Percentiles rank a stretch among this genome's conserved stretches.
Conservation (phyloP, 2,888 invertebrate genomes). For the Papilio gigon region DNA sequence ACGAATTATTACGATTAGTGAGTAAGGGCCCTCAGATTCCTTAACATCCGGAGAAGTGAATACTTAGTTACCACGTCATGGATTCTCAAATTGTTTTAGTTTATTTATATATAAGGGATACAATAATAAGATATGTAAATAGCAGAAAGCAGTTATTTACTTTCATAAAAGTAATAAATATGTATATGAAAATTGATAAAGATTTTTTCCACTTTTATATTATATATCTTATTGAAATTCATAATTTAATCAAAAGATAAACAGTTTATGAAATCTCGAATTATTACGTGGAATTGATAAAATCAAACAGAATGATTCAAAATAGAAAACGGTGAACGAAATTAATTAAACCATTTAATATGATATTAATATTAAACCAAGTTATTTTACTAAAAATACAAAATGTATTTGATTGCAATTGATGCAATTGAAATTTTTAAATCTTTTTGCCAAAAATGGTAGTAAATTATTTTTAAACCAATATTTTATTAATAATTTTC, state of each 20-base stretch:
- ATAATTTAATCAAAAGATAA: too few species aligned
- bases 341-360: neutral
- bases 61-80: too few species aligned
- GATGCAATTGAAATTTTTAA: too few species aligned
- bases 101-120: neutral
- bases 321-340: neutral
- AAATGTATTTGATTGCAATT: too few species aligned
- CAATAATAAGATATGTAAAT: slow-evolving; percentile 1
- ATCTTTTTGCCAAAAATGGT: too few species aligned
- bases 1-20: neutral
- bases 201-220: neutral
- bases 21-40: slow-evolving; percentile 13
- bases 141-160: neutral
- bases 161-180: neutral
- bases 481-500: neutral
- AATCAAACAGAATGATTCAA: neutral
- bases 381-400: too few species aligned
- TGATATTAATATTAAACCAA: too few species aligned
- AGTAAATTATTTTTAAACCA: neutral
- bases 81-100: neutral
- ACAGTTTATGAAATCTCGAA: neutral
- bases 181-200: neutral
- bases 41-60: slow-evolving; percentile 24
- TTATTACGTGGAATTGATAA: neutral
- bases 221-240: neutral